phyloP scores from a whole-genome alignment of 2,888 invertebrate species.

The Agelastica alni region DNA sequence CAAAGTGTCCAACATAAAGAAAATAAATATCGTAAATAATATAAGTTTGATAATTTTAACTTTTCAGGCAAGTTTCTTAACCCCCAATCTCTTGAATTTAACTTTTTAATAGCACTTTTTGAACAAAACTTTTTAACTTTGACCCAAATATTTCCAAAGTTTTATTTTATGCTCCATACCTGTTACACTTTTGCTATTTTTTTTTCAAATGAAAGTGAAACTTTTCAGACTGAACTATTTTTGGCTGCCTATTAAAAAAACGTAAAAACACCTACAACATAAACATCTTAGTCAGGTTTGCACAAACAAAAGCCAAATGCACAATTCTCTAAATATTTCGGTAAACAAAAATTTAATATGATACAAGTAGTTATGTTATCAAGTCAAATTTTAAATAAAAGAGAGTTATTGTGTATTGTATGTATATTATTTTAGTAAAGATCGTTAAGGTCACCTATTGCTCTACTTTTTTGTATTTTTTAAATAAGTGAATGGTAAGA shows the following conservation, averaged over 20 bases:
- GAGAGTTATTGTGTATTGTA: too few species aligned
- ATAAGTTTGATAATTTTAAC: slow-evolving; percentile 47
- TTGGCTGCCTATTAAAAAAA: not conserved
- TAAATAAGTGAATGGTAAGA: too few species aligned
- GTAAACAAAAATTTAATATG: too few species aligned
- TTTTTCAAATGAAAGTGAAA: slow-evolving; percentile 21
- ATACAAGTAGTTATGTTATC: too few species aligned
- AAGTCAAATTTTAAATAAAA: too few species aligned
- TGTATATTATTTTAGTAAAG: too few species aligned
- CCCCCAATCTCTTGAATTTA: slow-evolving; percentile 44
- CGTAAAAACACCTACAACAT: too few species aligned
- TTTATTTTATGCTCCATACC: slow-evolving; percentile 39
- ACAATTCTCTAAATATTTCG: too few species aligned
- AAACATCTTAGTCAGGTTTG: too few species aligned
- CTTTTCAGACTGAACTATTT: slow-evolving; percentile 10
- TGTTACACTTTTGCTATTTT: slow-evolving; percentile 23
- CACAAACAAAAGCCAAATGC: too few species aligned
- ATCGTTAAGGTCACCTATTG: too few species aligned
- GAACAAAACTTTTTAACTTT: slow-evolving; percentile 47
- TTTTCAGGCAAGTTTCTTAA: slow-evolving; percentile 45
- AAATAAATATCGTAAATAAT: slow-evolving; percentile 45
- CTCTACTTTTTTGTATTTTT: too few species aligned
- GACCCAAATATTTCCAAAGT: slow-evolving; percentile 45
- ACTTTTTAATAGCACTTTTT: slow-evolving; percentile 50
- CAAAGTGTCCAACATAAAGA: slow-evolving; percentile 35